Evolutionary conservation across 2,888 invertebrate species (phyloP).

Genomic region (Scaptomyza polygonia): DNA sequence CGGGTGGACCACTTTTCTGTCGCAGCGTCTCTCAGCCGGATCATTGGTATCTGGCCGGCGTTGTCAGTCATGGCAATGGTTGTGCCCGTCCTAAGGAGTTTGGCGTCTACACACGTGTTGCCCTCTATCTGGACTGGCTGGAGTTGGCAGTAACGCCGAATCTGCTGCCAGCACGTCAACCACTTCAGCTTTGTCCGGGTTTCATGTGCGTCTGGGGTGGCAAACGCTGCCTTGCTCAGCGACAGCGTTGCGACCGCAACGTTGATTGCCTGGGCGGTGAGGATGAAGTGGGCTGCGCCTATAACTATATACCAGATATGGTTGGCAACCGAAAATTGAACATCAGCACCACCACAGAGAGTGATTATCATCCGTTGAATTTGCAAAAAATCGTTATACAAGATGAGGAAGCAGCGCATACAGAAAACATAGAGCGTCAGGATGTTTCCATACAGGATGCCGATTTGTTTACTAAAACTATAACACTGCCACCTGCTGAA

Average conservation of each 20-base stretch:
- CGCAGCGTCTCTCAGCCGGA: constrained; percentile 87
- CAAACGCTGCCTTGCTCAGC: constrained; percentile 88
- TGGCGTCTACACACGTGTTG: constrained; percentile 92
- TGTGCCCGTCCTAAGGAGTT: constrained; percentile 92
- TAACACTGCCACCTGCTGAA: background rate
- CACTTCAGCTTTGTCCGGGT: constrained; percentile 89
- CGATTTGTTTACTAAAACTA: constrained; percentile 29
- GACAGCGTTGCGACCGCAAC: constrained; percentile 88
- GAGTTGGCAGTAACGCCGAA: constrained; percentile 81
- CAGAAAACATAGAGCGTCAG: constrained; percentile 42
- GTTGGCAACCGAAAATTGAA: constrained; percentile 67
- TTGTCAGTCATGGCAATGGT: constrained; percentile 94
- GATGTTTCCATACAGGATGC: constrained; percentile 49
- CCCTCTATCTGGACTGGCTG: constrained; percentile 91
- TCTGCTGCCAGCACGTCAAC: constrained; percentile 84
- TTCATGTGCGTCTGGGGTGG: constrained; percentile 88
- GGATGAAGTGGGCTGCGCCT: constrained; percentile 90
- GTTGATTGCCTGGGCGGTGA: constrained; percentile 92
- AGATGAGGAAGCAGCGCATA: constrained; percentile 16
- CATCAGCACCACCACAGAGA: constrained; percentile 62
- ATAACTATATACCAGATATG: constrained; percentile 81
- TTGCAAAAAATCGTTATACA: background rate
- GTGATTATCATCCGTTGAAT: constrained; percentile 71
- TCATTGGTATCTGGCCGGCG: constrained; percentile 92
- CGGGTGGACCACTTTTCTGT: constrained; percentile 94